A percentile compares a stretch with the other conserved stretches of the same genome.
phyloP scores from a whole-genome alignment of 2,113 vertebrate genomes.

The Cavia porcellus region DNA sequence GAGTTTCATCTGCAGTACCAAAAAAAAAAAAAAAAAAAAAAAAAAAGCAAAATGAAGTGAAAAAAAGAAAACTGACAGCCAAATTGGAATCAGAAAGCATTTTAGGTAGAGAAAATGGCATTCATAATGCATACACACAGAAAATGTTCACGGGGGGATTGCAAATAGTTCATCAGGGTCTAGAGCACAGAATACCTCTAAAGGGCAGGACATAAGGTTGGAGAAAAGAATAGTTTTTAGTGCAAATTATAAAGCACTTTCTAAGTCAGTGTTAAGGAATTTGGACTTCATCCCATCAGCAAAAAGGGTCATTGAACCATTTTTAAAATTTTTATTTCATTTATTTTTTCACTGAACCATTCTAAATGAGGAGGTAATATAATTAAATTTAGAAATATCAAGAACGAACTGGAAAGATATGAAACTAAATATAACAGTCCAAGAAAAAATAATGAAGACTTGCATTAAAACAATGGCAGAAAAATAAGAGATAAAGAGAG shows the following conservation, averaged over 20 bases:
- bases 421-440: slow-evolving; percentile 37
- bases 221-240: neutral
- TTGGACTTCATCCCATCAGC: neutral
- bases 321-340: neutral
- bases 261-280: neutral
- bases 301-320: slow-evolving; percentile 3
- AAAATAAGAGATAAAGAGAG: slow-evolving; percentile 25
- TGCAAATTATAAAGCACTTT: slow-evolving; percentile 47
- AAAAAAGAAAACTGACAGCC: slow-evolving; percentile 10
- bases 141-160: neutral
- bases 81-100: slow-evolving; percentile 13
- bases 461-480: slow-evolving; percentile 51
- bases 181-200: slow-evolving; percentile 24
- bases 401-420: slow-evolving; percentile 34
- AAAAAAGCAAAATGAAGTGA: neutral
- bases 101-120: slow-evolving; percentile 32
- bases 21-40: too few species aligned
- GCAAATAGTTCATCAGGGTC: neutral
- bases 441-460: slow-evolving; percentile 23
- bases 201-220: neutral
- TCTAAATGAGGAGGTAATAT: neutral
- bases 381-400: slow-evolving; percentile 47
- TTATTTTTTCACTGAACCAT: neutral
- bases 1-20: neutral
- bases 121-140: slow-evolving; percentile 2